phyloP scores from a whole-genome alignment of 2,888 invertebrate species.

The Zygaena filipendulae region DNA sequence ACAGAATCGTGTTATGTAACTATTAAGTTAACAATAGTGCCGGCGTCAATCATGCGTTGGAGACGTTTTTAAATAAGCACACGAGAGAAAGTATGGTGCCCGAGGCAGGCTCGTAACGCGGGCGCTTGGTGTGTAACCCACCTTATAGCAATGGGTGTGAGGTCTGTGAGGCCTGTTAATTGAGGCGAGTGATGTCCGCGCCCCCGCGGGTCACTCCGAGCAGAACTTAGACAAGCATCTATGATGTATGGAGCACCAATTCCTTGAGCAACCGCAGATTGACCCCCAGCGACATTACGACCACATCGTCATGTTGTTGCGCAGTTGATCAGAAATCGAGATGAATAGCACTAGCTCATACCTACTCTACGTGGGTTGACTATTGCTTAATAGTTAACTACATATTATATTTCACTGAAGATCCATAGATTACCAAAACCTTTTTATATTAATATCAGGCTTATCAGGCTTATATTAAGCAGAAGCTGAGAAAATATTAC shows the following conservation, averaged over 20 bases:
- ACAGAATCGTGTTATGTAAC: slow-evolving; percentile 53
- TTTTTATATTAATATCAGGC: too few relatives aligned
- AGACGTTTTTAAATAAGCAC: slow-evolving; percentile 64
- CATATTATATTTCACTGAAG: too few relatives aligned
- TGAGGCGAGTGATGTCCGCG: slow-evolving; percentile 29
- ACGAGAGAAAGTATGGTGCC: slow-evolving; percentile 55
- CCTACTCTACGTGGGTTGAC: too few relatives aligned
- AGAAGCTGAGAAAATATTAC: too few relatives aligned
- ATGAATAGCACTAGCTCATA: too few relatives aligned
- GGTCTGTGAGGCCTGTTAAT: slow-evolving; percentile 38
- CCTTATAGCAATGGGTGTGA: slow-evolving; percentile 23
- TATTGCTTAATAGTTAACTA: too few relatives aligned
- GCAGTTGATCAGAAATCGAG: too few relatives aligned
- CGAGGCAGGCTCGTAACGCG: slow-evolving; percentile 33
- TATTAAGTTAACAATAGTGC: slow-evolving; percentile 45
- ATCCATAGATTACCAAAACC: too few relatives aligned
- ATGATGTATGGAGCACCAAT: slow-evolving; percentile 1
- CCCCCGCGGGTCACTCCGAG: slow-evolving; percentile 31
- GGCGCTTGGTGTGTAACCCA: slow-evolving; percentile 19
- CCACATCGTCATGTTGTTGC: too few relatives aligned
- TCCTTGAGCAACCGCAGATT: background rate
- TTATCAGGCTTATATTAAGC: too few relatives aligned
- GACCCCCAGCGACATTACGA: background rate
- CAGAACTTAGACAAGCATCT: slow-evolving; percentile 19
- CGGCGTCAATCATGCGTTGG: slow-evolving; percentile 53